A percentile compares a stretch with the other conserved stretches of the same genome.
phyloP scores from a whole-genome alignment of 2,888 invertebrate genomes.

The Eudasyphora cyanicolor region DNA sequence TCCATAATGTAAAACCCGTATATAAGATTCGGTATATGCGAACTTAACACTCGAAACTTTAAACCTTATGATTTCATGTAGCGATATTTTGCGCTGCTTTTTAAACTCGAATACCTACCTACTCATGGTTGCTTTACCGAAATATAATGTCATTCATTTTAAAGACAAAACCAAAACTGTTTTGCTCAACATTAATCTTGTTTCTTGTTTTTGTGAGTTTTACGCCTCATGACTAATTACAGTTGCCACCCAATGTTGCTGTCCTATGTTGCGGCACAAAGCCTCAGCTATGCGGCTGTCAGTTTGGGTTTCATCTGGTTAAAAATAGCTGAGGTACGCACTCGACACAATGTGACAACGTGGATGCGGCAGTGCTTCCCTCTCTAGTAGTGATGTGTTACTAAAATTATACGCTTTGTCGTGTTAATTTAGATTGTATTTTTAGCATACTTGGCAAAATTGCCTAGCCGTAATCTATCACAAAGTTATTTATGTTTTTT shows the following conservation, averaged over 20 bases:
- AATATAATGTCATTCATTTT: too few species aligned
- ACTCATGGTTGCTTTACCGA: too few species aligned
- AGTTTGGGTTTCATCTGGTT: neutral
- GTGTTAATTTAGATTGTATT: constrained; percentile 34
- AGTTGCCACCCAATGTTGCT: constrained; percentile 9
- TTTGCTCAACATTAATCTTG: neutral
- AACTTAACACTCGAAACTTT: too few species aligned
- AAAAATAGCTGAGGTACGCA: constrained; percentile 48
- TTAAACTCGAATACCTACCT: too few species aligned
- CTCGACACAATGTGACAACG: constrained; percentile 33
- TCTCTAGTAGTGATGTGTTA: constrained; percentile 48
- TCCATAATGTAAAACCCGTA: too few species aligned
- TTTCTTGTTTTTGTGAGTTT: neutral
- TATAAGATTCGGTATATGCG: too few species aligned
- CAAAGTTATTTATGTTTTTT: constrained; percentile 2
- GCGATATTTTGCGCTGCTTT: too few species aligned
- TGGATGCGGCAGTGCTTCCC: constrained; percentile 36
- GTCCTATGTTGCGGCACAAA: neutral
- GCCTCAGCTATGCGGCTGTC: neutral
- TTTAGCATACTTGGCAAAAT: constrained; percentile 48
- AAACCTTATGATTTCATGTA: too few species aligned
- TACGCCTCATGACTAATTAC: constrained; percentile 28
- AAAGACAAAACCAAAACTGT: constrained; percentile 1
- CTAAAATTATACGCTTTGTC: constrained; percentile 52
- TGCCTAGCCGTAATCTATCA: constrained; percentile 38